These are phyloP conservation scores for Heliconius ismenius DNA, from an alignment of 2,888 invertebrate genomes.

Conservation along the genomic window DNA sequence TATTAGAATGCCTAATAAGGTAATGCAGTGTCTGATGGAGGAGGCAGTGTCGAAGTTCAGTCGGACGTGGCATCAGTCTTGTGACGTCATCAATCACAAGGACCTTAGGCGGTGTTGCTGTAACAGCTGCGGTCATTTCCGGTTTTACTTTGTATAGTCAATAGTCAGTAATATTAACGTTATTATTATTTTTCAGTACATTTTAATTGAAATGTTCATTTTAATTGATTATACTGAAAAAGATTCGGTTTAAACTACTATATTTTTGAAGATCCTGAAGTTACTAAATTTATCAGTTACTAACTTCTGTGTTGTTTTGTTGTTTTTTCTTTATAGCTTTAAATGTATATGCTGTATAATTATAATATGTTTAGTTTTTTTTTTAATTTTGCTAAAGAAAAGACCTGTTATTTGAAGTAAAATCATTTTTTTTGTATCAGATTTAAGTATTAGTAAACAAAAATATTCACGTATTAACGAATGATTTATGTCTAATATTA, in stretches of 20 bases:
- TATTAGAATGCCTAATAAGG: slow-evolving; percentile 49
- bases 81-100: slow-evolving; percentile 57
- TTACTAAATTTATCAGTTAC: not conserved
- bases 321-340: not conserved
- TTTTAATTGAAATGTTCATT: no score
- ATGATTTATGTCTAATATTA: no score
- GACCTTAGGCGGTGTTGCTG: slow-evolving; percentile 31
- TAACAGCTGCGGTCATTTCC: slow-evolving; percentile 19
- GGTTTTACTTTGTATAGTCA: not conserved
- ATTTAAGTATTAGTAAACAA: no score
- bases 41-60: slow-evolving; percentile 49
- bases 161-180: not conserved
- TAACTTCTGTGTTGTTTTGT: not conserved
- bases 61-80: slow-evolving; percentile 55
- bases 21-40: slow-evolving; percentile 53
- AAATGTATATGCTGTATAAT: no score
- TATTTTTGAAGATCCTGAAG: not conserved
- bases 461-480: no score
- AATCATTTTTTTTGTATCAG: no score
- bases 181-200: not conserved
- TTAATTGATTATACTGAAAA: no score
- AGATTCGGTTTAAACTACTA: not conserved
- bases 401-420: no score
- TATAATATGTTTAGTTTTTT: no score
- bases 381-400: no score